Evolutionary conservation across 2,113 vertebrate genomes (phyloP), one percentile per base, ranked within the genome.

Genomic region (Recurvirostra avosetta): DNA sequence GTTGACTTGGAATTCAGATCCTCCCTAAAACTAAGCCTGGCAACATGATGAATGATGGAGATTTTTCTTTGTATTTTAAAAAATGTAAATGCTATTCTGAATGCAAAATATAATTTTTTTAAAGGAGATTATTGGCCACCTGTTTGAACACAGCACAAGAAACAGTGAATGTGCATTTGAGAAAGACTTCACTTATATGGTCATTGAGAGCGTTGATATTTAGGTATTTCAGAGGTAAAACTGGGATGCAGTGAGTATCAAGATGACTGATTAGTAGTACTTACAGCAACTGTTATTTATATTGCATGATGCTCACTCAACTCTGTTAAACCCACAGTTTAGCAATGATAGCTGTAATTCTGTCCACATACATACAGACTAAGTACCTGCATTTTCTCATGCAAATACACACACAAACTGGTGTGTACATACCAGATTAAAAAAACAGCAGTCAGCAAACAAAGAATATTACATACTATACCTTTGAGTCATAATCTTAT

Each of bases 401-500:
- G 80, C 85, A 95, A 95, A 95, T 67, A 96, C 55, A 63, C 25
- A 62, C 66, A 74, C 58, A 86, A 34, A 83, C 70, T 30, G 30
- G 63, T 74, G 85, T 73, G 88, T 92, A 75, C 79, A 5, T 40
- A 70, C 13, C 0, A 1, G 94, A 95, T 96, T 96, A 86, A 77
- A 90, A 86, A 80, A 50, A 0, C 49, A 62, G 65, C 38, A 78
- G 43, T 19, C 34, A 32, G 40, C 91, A 92, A 93, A 79, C 71
- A 94, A 78, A 82, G 47, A 91, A 66, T 71, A 82, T 71, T 78
- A 90, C 86, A 45, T 6, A 45, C 73, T 73, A 20, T 98, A 99
- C 99, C 99, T 99, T 94, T 99, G 99, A 96, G 99, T 99, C 99
- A 99, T 99, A 98, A 99, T 99, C 98, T 99, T 99, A 98, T 99